phyloP scores from a whole-genome alignment of 2,888 invertebrate genomes.

The Rotaria sp. region DNA sequence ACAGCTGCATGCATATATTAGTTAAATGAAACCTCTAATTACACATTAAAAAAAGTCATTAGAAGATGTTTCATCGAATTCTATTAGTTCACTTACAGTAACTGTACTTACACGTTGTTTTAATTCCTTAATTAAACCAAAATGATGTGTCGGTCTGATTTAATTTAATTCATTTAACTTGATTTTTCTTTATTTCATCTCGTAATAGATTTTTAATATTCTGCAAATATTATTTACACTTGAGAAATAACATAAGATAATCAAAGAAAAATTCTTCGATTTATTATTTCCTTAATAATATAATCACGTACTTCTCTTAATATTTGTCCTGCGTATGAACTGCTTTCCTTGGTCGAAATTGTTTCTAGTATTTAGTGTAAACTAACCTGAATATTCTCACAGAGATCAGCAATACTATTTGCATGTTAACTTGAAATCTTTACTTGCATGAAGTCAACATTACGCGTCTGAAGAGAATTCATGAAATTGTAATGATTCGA shows the following conservation, averaged over 20 bases:
- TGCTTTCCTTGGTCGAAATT: not conserved
- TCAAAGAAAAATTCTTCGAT: not conserved
- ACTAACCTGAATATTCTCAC: not conserved
- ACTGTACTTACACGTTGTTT: not conserved
- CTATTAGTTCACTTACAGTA: not conserved
- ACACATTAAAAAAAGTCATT: too few species aligned
- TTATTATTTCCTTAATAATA: not conserved
- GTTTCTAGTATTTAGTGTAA: not conserved
- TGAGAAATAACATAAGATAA: not conserved
- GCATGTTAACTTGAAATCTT: not conserved
- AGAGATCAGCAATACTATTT: not conserved
- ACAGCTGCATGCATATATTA: too few species aligned
- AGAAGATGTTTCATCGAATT: too few species aligned
- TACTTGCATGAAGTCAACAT: not conserved
- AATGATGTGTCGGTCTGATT: not conserved
- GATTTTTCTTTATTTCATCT: not conserved
- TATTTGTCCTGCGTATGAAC: not conserved
- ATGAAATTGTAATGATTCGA: not conserved
- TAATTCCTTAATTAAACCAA: not conserved
- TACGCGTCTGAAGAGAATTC: not conserved
- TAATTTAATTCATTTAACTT: not conserved
- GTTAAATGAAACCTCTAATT: too few species aligned
- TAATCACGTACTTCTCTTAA: not conserved
- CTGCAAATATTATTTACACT: not conserved
- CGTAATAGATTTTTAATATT: not conserved